Evolutionary conservation across 2,113 vertebrate species (phyloP), one percentile per base, ranked within the genome.

Genomic region (Mobula birostris): DNA sequence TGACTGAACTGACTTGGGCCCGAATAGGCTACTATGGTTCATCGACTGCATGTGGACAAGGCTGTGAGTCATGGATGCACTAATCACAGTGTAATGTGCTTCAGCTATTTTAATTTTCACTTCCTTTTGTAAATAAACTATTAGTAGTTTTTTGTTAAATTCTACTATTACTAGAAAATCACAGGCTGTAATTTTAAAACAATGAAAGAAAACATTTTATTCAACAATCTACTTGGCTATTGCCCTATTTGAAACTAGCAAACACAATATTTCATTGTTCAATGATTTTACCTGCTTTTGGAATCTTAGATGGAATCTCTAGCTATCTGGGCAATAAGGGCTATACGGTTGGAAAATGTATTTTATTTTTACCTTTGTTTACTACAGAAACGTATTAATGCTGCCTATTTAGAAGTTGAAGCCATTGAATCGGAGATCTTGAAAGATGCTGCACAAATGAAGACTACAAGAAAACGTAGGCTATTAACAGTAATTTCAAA

Each of bases 381-480:
- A 32, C 32, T 76, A 6, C 91, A 93, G 91, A 93, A 93, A 48
- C 68, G 70, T 48, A 74, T 93, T 56, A 27, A 40, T 93, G 91
- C 91, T 29, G 91, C 40, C 68, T 21, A 68, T 24, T 29, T 93
- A 40, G 70, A 74, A 74, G 68, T 93, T 74, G 91, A 74, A 40
- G 68, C 68, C 4, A 74, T 93, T 7, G 91, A 93, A 14, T 48
- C 70, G 12, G 91, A 93, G 72, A 76, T 93, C 19, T 48, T 93
- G 36, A 72, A 93, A 93, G 91, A 74, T 56, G 91, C 91, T 29
- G 36, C 66, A 56, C 36, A 27, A 11, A 36, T 93, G 70, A 93
- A 27, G 36, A 29, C 40, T 5, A 56, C 91, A 19, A 93, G 48
- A 74, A 93, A 93, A 93, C 66, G 91, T 72, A 93, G 74, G 70